Percentiles rank a stretch among this genome's conserved stretches.
These are phyloP conservation scores for Lithosia quadra DNA, from an alignment of 2,888 invertebrate species.

Conservation along the genomic window DNA sequence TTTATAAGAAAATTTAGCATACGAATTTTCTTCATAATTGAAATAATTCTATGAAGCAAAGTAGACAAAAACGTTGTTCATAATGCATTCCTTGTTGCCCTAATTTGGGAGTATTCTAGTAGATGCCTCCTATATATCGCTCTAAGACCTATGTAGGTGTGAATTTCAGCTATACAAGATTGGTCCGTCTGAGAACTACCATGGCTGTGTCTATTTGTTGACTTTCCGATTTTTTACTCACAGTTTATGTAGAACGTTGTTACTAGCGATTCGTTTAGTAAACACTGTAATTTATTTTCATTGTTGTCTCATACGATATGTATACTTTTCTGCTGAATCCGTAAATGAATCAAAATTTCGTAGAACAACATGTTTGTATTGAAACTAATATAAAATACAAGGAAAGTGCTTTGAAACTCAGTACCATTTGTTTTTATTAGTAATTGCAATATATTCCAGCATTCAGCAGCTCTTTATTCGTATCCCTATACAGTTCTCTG, in stretches of 20 bases:
- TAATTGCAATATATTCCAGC: background rate
- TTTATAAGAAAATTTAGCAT: background rate
- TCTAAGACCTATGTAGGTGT: background rate
- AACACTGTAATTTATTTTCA: slow-evolving; percentile 38
- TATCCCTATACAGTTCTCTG: slow-evolving; percentile 27
- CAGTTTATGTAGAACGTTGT: slow-evolving; percentile 29
- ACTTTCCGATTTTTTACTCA: slow-evolving; percentile 1
- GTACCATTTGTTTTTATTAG: slow-evolving; percentile 5
- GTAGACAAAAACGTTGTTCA: too few species aligned
- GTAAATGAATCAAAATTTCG: slow-evolving; percentile 36
- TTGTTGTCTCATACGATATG: slow-evolving; percentile 41
- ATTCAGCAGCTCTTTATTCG: background rate
- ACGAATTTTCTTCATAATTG: background rate
- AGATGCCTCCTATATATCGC: background rate
- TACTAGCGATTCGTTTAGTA: slow-evolving; percentile 27
- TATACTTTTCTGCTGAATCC: slow-evolving; percentile 33
- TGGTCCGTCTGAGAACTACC: background rate
- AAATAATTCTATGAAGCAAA: background rate
- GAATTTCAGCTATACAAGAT: background rate
- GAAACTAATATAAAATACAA: slow-evolving; percentile 14
- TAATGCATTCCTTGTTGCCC: too few species aligned
- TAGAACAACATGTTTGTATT: slow-evolving; percentile 28
- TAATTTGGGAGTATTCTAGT: background rate
- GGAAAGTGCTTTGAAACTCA: slow-evolving; percentile 1
- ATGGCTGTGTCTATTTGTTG: background rate